Conservation (phyloP, 2,797 vertebrate genomes). For the Siniperca obscura region DNA sequence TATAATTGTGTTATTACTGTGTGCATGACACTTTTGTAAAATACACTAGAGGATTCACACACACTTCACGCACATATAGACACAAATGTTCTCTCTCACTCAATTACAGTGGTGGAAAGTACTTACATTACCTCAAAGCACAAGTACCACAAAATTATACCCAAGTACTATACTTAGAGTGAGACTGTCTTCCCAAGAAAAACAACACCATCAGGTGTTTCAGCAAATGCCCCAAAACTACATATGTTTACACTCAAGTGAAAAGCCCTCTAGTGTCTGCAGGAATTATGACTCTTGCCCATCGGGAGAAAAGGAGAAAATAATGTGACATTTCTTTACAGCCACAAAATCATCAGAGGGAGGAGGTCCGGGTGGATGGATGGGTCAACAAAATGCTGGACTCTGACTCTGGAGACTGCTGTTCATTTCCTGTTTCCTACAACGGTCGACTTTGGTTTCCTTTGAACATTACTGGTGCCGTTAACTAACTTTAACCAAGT, state of each 20-base stretch:
- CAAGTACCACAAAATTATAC: constrained; percentile 29
- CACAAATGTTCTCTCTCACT: constrained; percentile 8
- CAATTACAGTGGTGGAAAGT: constrained; percentile 22
- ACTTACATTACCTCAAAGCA: neutral
- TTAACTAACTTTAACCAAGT: neutral
- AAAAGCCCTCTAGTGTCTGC: neutral
- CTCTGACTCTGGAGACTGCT: neutral
- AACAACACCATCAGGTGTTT: neutral
- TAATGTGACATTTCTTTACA: neutral
- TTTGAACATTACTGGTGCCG: neutral
- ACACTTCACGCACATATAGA: neutral
- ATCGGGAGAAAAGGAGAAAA: neutral
- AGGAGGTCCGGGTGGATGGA: neutral
- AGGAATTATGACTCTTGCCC: neutral
- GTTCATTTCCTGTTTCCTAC: neutral
- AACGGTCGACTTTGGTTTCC: neutral
- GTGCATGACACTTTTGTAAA: neutral
- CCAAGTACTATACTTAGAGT: neutral
- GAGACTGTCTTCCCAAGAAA: neutral
- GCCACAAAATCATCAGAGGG: neutral
- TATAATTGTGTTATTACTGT: constrained; percentile 7
- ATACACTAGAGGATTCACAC: neutral
- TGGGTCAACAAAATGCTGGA: neutral
- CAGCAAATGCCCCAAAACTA: constrained; percentile 3
- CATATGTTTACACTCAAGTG: neutral